These are phyloP conservation scores for Erpobdella octoculata DNA, from an alignment of 2,888 invertebrate genomes.

Conservation along the genomic window DNA sequence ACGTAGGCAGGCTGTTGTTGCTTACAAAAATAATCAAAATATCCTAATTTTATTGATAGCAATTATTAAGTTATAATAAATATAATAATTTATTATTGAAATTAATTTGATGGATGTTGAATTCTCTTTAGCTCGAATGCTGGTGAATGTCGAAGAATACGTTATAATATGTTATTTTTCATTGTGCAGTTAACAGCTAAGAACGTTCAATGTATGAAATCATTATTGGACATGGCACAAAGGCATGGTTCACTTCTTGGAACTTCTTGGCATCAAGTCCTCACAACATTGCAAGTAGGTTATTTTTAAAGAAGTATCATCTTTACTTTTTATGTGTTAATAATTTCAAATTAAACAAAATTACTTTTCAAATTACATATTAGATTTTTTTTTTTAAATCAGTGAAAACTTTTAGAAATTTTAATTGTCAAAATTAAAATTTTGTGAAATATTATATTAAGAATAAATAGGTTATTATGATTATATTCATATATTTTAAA, in stretches of 20 bases:
- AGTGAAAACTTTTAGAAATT: neutral
- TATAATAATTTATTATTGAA: conserved; percentile 3
- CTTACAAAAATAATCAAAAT: too few species aligned
- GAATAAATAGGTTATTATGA: neutral
- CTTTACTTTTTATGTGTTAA: neutral
- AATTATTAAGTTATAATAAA: neutral
- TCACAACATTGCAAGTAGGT: conserved; percentile 74
- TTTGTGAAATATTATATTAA: neutral
- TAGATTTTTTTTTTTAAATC: neutral
- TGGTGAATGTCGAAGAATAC: neutral
- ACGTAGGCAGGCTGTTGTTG: too few species aligned
- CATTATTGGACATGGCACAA: conserved; percentile 78
- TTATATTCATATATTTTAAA: neutral
- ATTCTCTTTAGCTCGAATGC: neutral
- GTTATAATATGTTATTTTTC: neutral
- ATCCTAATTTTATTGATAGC: too few species aligned
- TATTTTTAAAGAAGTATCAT: neutral
- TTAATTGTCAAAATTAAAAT: neutral
- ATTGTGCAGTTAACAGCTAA: conserved; percentile 71
- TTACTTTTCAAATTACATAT: too few species aligned
- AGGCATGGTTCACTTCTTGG: conserved; percentile 84
- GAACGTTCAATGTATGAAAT: conserved; percentile 91
- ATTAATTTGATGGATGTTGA: neutral
- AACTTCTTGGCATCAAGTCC: conserved; percentile 87
- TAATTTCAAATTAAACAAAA: too few species aligned